These are phyloP conservation scores for Calyptommatus sinebrachiatus DNA, from an alignment of 2,113 vertebrate species.

Conservation along the genomic window DNA sequence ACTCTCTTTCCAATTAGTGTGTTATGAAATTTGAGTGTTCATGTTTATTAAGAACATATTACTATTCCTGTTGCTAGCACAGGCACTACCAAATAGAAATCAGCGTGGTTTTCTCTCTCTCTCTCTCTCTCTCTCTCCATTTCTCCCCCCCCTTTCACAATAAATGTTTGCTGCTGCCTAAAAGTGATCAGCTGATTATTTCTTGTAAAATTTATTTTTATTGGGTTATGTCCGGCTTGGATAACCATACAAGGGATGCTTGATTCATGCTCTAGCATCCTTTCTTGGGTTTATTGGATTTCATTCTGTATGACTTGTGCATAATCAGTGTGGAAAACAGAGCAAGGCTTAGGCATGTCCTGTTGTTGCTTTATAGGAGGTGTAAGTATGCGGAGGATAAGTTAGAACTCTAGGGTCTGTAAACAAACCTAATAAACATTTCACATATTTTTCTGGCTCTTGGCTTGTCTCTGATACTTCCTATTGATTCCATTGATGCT, in stretches of 20 bases:
- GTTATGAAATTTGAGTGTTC: constrained; percentile 30
- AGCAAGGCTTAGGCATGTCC: background rate
- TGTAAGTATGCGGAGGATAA: background rate
- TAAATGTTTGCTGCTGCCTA: background rate
- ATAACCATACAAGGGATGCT: background rate
- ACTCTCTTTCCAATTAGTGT: constrained; percentile 28
- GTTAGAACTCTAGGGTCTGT: background rate
- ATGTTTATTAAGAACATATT: constrained; percentile 4
- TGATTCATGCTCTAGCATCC: background rate
- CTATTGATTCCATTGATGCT: background rate
- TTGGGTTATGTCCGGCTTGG: background rate
- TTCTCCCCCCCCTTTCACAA: too few species aligned
- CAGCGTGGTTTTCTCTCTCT: background rate
- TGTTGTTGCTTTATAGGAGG: background rate
- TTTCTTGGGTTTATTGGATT: too few species aligned
- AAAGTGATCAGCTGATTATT: background rate
- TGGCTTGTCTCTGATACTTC: background rate
- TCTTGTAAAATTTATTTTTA: background rate
- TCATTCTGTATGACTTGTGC: background rate
- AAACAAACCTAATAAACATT: background rate
- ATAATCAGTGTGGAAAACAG: background rate
- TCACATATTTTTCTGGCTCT: background rate
- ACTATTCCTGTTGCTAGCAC: constrained; percentile 14
- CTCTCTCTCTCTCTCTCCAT: background rate
- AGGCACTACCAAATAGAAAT: background rate